Evolutionary conservation across 2,113 vertebrate genomes (phyloP).

Genomic region (Trichechus manatus): DNA sequence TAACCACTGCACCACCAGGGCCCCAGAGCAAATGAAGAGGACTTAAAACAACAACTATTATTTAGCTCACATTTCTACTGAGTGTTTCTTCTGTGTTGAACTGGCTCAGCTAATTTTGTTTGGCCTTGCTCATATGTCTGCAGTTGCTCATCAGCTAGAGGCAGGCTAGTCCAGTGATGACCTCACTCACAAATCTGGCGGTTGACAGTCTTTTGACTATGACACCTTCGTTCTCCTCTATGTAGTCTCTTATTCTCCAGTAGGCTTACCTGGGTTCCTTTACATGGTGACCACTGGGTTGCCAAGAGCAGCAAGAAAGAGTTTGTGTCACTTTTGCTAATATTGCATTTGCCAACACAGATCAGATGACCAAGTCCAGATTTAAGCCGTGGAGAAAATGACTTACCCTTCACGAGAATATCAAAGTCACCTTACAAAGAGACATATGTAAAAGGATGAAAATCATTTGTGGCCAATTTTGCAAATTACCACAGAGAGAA

Average conservation of each 20-base stretch:
- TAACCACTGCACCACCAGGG: not conserved
- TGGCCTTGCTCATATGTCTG: not conserved
- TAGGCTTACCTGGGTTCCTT: not conserved
- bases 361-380: not conserved
- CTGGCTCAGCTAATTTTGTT: not conserved
- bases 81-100: not conserved
- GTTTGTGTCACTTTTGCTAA: not conserved
- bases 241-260: not conserved
- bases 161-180: not conserved
- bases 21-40: not conserved
- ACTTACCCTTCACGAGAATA: not conserved
- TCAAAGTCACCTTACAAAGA: not conserved
- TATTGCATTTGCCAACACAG: not conserved
- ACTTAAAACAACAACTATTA: conserved; percentile 20
- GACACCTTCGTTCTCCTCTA: not conserved
- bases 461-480: not conserved
- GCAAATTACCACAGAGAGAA: not conserved
- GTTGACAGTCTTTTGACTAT: not conserved
- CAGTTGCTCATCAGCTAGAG: not conserved
- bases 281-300: not conserved
- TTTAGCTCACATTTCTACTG: not conserved
- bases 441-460: not conserved
- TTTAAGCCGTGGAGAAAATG: conserved; percentile 5
- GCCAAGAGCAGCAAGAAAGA: not conserved
- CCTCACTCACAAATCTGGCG: not conserved